These are phyloP conservation scores for Pempheris klunzingeri DNA, from an alignment of 2,797 vertebrate genomes.

Conservation along the genomic window DNA sequence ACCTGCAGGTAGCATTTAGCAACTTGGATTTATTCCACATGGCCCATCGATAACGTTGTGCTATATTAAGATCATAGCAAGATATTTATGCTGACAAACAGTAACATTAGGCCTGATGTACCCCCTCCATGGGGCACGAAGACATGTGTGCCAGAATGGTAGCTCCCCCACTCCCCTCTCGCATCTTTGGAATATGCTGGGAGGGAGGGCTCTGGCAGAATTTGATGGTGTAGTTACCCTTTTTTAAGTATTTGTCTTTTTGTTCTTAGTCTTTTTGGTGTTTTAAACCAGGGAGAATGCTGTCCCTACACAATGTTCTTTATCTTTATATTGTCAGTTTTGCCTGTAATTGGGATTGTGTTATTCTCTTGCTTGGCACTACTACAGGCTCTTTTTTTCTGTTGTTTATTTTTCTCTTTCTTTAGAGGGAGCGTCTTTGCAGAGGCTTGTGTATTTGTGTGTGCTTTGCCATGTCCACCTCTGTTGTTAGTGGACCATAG, in stretches of 20 bases:
- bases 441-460: neutral
- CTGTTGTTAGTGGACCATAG: constrained; percentile 12
- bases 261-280: neutral
- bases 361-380: neutral
- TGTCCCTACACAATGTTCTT: neutral
- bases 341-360: neutral
- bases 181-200: too few species aligned
- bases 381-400: neutral
- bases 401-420: neutral
- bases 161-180: too few species aligned
- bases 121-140: too few species aligned
- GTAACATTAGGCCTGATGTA: too few species aligned
- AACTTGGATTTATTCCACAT: too few species aligned
- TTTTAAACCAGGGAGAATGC: neutral
- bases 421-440: neutral
- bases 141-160: too few species aligned
- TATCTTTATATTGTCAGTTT: too few species aligned
- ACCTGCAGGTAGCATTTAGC: too few species aligned
- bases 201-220: too few species aligned
- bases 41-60: too few species aligned
- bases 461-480: constrained; percentile 9
- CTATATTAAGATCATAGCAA: too few species aligned
- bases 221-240: neutral
- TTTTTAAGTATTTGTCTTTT: neutral
- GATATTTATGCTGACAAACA: too few species aligned